phyloP scores from a whole-genome alignment of 2,797 vertebrate genomes.

The Limosa lapponica region DNA sequence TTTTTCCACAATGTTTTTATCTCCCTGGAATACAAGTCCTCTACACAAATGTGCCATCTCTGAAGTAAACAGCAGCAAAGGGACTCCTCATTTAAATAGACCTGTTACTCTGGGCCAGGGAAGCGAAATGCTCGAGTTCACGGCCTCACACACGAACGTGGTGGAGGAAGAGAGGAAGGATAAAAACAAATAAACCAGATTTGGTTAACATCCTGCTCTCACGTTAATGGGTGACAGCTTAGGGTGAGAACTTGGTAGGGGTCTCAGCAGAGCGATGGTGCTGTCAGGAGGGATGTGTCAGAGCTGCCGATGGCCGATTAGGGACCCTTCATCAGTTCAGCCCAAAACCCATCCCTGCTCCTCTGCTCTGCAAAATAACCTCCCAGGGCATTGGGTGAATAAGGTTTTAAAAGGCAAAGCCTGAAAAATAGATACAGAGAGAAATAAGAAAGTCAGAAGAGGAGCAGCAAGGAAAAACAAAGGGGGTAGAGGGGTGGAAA shows the following conservation, averaged over 20 bases:
- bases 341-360: neutral
- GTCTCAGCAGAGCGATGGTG: neutral
- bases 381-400: neutral
- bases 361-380: neutral
- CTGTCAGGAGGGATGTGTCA: neutral
- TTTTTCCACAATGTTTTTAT: neutral
- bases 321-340: neutral
- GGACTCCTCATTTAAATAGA: neutral
- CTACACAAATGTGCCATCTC: neutral
- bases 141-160: neutral
- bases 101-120: neutral
- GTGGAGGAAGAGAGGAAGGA: neutral
- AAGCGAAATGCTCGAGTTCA: neutral
- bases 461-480: neutral
- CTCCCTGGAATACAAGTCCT: neutral
- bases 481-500: neutral
- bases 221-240: neutral
- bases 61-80: neutral
- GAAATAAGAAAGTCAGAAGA: neutral
- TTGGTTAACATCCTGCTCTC: neutral
- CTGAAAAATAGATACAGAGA: neutral
- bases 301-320: accelerated
- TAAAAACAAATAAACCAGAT: neutral
- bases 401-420: neutral
- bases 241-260: neutral